Evolutionary conservation across 2,113 vertebrate species (phyloP), one percentile per base, ranked within the genome.

Genomic region (Chaetorhynchus papuensis): DNA sequence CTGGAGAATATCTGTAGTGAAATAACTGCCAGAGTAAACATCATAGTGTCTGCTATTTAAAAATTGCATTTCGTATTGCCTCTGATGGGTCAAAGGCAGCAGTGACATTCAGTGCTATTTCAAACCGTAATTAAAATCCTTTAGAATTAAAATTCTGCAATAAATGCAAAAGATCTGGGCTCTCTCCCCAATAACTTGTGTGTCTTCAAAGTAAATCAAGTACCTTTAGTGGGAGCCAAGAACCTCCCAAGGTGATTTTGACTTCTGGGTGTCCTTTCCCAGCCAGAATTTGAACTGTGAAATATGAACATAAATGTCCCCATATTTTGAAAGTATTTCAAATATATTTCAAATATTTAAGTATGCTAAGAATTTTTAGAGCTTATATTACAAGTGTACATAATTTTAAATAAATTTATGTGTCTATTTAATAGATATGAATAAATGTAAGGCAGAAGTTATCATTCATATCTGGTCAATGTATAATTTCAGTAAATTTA

Each of bases 101-200:
- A 65, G 31, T n/a, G 17, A 41, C 19, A 24, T 15, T 30, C 59
- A 65, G 37, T 26, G 45, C 77, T 82, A 37, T 47, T 63, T 47
- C 64, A 74, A 57, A 6, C 42, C 53, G 13, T 1, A 30, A 47
- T 56, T 76, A 9, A 59, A 88, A 68, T 16, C 15, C 17, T 59
- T 31, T 26, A 21, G 31, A 53, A 33, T 61, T 72, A 44, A 77
- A 91, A 69, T 26, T 79, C 35, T 54, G 11, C 37, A 3, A 6
- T 4, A 37, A 41, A 7, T 77, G 44, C 3, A 15, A 57, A 56
- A 72, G 15, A 61, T 33, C 13, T 69, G 21, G 5, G 4, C 27
- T 68, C 10, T 80, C 33, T 83, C 19, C 39, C 14, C 33, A 44
- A 0, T 37, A 61, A 61, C 11, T 14, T 33, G 0, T 0, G 0